These are phyloP conservation scores for Danio kyathit DNA, from an alignment of 2,797 vertebrate species.

Conservation along the genomic window DNA sequence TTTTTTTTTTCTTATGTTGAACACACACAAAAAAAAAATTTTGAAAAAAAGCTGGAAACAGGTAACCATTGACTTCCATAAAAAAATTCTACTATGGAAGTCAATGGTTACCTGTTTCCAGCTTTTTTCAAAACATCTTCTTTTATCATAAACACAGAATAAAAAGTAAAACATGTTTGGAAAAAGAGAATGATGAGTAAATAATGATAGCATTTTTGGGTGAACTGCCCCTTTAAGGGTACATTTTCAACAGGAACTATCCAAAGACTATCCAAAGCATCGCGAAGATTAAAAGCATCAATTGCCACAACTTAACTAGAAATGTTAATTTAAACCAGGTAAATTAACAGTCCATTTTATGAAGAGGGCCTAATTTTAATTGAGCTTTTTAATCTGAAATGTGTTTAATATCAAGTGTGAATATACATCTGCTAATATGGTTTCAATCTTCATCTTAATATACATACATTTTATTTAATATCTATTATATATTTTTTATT, in stretches of 20 bases:
- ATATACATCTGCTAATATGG: background rate
- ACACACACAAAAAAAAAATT: no score
- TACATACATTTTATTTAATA: background rate
- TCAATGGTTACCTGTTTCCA: no score
- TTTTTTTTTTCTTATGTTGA: no score
- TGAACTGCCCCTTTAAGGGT: background rate
- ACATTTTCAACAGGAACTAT: background rate
- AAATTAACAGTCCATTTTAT: background rate
- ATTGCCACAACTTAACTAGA: background rate
- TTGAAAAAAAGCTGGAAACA: no score
- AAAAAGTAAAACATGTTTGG: no score
- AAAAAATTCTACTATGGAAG: no score
- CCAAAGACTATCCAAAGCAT: background rate
- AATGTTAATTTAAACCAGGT: background rate
- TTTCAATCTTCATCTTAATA: background rate
- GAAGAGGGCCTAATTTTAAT: conserved; percentile 8
- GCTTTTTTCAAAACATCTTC: no score
- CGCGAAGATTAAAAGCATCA: background rate
- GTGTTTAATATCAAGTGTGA: conserved; percentile 15
- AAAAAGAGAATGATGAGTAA: no score
- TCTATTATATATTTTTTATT: background rate
- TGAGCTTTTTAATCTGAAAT: conserved; percentile 14
- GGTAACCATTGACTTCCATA: no score
- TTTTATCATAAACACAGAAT: no score
- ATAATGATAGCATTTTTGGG: no score